Conservation (phyloP, 2,113 vertebrate species). For the Mustelus asterias region DNA sequence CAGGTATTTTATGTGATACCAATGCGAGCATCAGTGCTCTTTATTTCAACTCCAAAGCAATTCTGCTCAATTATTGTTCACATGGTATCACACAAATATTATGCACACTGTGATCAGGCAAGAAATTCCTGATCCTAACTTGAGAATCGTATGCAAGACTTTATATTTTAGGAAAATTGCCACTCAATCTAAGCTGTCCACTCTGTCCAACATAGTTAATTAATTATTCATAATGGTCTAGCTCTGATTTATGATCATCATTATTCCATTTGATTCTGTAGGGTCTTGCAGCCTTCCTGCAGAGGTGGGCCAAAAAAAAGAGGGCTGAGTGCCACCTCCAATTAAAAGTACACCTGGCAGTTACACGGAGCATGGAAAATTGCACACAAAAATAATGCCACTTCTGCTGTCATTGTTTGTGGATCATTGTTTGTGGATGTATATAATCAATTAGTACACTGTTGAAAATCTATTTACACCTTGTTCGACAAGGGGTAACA, state of each 20-base stretch:
- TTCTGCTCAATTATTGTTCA: no score
- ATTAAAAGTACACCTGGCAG: not conserved
- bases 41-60: no score
- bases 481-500: not conserved
- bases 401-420: not conserved
- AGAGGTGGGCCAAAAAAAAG: not conserved
- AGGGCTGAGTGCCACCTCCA: not conserved
- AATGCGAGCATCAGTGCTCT: no score
- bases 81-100: no score
- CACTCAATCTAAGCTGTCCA: not conserved
- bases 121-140: no score
- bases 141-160: not conserved
- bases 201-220: not conserved
- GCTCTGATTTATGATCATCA: not conserved
- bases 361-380: not conserved
- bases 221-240: not conserved
- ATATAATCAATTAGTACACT: not conserved
- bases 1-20: no score
- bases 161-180: not conserved
- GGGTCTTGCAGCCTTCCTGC: not conserved
- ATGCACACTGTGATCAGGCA: no score
- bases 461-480: not conserved
- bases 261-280: not conserved
- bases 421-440: not conserved
- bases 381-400: not conserved